Conservation (phyloP, 2,113 vertebrate genomes). For the Anhinga anhinga region DNA sequence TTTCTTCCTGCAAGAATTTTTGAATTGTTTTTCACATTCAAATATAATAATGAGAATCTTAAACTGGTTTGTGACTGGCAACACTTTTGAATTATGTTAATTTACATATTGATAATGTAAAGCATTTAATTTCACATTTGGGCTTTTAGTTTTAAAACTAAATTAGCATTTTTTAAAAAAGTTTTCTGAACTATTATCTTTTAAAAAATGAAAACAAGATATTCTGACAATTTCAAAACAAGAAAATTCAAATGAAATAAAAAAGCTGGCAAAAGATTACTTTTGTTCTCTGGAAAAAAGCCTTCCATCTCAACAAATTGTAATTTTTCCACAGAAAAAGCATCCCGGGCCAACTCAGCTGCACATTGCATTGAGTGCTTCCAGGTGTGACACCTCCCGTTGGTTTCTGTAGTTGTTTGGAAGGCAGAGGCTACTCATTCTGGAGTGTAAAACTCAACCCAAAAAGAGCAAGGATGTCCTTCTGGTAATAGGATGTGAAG, state of each 20-base stretch:
- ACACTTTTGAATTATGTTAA: neutral
- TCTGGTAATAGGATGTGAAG: neutral
- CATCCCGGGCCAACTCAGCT: neutral
- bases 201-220: neutral
- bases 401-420: neutral
- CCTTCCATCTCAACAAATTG: neutral
- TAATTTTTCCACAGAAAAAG: neutral
- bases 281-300: neutral
- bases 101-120: neutral
- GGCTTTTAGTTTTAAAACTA: neutral
- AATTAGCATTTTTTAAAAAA: neutral
- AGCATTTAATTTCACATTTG: neutral
- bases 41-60: neutral
- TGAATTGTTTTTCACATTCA: neutral
- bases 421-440: neutral
- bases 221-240: neutral
- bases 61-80: neutral
- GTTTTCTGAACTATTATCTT: neutral
- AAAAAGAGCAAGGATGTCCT: neutral
- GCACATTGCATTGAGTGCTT: neutral
- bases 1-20: neutral
- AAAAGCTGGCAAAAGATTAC: neutral
- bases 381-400: neutral
- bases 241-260: neutral
- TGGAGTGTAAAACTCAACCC: neutral